Conservation (phyloP, 2,113 vertebrate species). For the Oceanites oceanicus region DNA sequence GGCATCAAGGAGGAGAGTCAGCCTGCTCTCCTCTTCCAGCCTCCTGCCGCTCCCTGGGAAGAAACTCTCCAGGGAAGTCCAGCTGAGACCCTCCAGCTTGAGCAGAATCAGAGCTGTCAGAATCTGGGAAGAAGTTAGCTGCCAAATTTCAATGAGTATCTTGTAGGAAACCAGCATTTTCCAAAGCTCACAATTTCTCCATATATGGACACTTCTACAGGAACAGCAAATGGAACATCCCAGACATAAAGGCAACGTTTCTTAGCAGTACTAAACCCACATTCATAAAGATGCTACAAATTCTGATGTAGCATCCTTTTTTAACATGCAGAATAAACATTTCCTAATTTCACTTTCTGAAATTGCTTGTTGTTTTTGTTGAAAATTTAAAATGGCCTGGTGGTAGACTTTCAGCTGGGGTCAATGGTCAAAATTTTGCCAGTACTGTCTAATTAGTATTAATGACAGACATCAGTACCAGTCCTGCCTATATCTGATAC, state of each 20-base stretch:
- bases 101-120: not conserved
- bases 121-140: not conserved
- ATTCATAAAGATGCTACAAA: not conserved
- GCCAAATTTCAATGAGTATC: not conserved
- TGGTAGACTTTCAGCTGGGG: not conserved
- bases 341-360: not conserved
- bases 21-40: not conserved
- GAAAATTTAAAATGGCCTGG: not conserved
- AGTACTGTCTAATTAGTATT: not conserved
- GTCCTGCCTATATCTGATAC: not conserved
- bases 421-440: not conserved
- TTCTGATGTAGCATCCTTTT: not conserved
- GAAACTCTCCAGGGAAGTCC: not conserved
- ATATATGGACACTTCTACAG: not conserved
- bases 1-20: not conserved
- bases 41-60: not conserved
- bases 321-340: not conserved
- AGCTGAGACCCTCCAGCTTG: not conserved
- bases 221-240: not conserved
- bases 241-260: not conserved
- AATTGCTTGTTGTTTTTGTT: not conserved
- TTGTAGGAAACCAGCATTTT: not conserved
- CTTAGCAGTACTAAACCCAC: not conserved
- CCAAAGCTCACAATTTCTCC: not conserved
- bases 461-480: not conserved